Evolutionary conservation across 2,888 invertebrate genomes (phyloP).

Genomic region (Torymus auratus): DNA sequence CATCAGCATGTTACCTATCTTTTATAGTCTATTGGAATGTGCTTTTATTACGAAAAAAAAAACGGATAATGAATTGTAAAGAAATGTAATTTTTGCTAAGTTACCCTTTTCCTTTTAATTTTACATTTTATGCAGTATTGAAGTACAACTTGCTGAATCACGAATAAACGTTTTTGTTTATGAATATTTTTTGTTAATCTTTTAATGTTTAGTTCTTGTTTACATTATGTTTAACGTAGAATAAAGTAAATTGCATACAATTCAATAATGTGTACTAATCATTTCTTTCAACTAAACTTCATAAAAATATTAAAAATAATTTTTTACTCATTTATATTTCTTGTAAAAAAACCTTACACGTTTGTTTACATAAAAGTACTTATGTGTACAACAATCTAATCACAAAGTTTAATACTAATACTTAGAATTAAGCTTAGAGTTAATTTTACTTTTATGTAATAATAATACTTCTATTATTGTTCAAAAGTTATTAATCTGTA

Average conservation of each 20-base stretch:
- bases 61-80: conserved; percentile 17
- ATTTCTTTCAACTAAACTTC: no score
- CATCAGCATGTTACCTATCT: conserved; percentile 44
- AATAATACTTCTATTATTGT: conserved; percentile 40
- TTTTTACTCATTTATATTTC: no score
- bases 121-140: conserved; percentile 23
- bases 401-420: conserved; percentile 6
- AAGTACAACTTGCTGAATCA: neutral
- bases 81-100: conserved; percentile 16
- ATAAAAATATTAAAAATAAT: no score
- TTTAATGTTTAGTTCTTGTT: conserved; percentile 8
- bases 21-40: conserved; percentile 49
- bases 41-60: conserved; percentile 18
- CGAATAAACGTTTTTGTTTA: conserved; percentile 20
- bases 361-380: conserved; percentile 20
- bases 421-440: conserved; percentile 30
- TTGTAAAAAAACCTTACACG: neutral
- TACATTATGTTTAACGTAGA: neutral
- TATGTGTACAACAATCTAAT: neutral
- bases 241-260: conserved; percentile 7
- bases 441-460: neutral
- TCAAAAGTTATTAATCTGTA: conserved; percentile 9
- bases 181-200: neutral
- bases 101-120: neutral
- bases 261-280: neutral